Evolutionary conservation across 2,888 invertebrate species (phyloP), one percentile per base, ranked within the genome.

Genomic region (Elegia similella): DNA sequence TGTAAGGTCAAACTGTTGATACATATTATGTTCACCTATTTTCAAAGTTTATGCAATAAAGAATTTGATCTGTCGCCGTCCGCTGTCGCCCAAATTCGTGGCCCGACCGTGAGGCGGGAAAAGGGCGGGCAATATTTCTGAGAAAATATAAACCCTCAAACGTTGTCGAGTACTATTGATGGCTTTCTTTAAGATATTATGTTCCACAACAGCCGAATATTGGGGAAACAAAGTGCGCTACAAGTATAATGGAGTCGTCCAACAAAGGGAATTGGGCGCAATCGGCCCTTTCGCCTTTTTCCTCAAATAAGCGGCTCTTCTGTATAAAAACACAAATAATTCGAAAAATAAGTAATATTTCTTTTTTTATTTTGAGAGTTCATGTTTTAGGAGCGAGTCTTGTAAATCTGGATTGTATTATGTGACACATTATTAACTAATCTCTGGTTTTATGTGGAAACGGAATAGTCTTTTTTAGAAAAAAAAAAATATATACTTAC

Each of bases 211-310:
- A 56, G 58, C 46, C 52, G 53, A 38, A 58, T 60, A 61, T 62
- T 58, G 60, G 43, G 56, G 58, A 61, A 61, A 65, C 68, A 61
- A 65, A 65, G 58, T 62, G 59, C 43, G 56, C 56, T 46, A 61
- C 61, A 62, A 65, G 60, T 60, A 64, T 67, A 67, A 64, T 63
- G 61, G 62, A 62, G 57, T 57, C 59, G 55, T 60, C 56, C 52
- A 57, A 65, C 64, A 64, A 66, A 61, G 57, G 44, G 58, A 56
- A 61, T 58, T 52, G 59, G 56, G 52, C 59, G 52, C 59, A 62
- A 62, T 62, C 62, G 43, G 57, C 52, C 57, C 15, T 30, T 47
- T 17, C 42, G 46, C 52, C 52, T 52, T 55, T 56, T 56, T 15
- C 55, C 42, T 38, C 53, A 15, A 23, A 42, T 5, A 12, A 16